These are phyloP conservation scores for Dasyprocta punctata DNA, from an alignment of 2,113 vertebrate species.

Conservation along the genomic window DNA sequence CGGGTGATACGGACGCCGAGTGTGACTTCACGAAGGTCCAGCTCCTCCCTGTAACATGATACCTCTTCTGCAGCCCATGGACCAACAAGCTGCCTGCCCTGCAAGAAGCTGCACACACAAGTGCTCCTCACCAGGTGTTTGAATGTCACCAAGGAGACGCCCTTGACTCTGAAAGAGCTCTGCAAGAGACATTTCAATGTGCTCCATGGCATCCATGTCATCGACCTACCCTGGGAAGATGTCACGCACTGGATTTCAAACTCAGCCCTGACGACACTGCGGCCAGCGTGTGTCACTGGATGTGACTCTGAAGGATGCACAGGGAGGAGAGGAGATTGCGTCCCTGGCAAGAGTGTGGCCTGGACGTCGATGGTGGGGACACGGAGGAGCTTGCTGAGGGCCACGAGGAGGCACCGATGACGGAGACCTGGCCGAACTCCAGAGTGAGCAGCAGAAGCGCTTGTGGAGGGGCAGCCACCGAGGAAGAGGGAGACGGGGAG, in stretches of 20 bases:
- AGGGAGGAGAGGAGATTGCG: too few species aligned
- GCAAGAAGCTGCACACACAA: background rate
- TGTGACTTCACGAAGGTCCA: background rate
- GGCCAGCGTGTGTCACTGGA: too few species aligned
- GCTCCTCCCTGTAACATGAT: background rate
- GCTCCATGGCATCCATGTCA: background rate
- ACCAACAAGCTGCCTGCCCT: background rate
- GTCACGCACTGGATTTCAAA: background rate
- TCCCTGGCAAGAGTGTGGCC: background rate
- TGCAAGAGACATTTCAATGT: background rate
- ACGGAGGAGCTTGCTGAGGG: background rate
- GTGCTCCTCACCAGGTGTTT: background rate
- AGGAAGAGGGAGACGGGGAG: background rate
- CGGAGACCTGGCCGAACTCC: background rate
- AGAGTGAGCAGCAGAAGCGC: background rate
- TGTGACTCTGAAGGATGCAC: too few species aligned
- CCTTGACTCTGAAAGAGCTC: too few species aligned
- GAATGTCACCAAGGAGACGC: background rate
- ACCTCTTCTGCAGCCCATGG: background rate
- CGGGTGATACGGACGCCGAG: background rate
- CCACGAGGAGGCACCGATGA: background rate
- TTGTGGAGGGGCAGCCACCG: too few species aligned
- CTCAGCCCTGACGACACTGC: too few species aligned
- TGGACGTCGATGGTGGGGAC: background rate
- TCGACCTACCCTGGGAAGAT: background rate